Evolutionary conservation across 2,797 vertebrate genomes (phyloP).

Genomic region (Lagocephalus sceleratus): DNA sequence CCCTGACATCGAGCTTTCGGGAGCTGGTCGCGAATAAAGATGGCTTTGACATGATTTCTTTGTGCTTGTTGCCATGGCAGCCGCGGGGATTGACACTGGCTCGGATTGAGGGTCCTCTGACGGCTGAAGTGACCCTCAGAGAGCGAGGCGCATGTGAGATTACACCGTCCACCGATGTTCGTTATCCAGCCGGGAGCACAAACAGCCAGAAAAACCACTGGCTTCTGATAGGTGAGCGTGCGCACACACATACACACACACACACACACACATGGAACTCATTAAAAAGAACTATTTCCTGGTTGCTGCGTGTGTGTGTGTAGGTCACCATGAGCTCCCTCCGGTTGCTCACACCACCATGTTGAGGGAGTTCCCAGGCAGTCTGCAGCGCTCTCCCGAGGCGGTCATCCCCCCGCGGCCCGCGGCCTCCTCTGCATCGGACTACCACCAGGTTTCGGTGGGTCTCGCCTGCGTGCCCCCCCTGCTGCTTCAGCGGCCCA

Average conservation of each 20-base stretch:
- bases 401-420: conserved; percentile 71
- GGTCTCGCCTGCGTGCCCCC: conserved; percentile 40
- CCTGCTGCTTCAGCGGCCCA: too few species aligned
- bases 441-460: conserved; percentile 75
- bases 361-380: conserved; percentile 84
- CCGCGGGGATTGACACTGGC: conserved; percentile 89
- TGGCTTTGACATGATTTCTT: not conserved
- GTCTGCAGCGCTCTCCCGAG: conserved; percentile 75
- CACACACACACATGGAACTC: not conserved
- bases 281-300: not conserved
- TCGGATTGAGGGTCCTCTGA: conserved; percentile 84
- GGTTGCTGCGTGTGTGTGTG: conserved; percentile 15
- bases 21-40: not conserved
- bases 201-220: conserved; percentile 84
- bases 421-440: conserved; percentile 40
- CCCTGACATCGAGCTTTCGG: not conserved
- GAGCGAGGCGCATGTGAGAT: conserved; percentile 86
- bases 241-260: not conserved
- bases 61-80: conserved; percentile 63
- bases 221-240: conserved; percentile 86
- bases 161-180: conserved; percentile 86
- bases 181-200: conserved; percentile 86
- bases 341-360: conserved; percentile 94
- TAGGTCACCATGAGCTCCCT: conserved; percentile 92
- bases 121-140: conserved; percentile 84